A percentile compares a stretch with the other conserved stretches of the same genome.
Evolutionary conservation across 2,888 invertebrate species (phyloP).

Genomic region (Cyclophora albipunctata): DNA sequence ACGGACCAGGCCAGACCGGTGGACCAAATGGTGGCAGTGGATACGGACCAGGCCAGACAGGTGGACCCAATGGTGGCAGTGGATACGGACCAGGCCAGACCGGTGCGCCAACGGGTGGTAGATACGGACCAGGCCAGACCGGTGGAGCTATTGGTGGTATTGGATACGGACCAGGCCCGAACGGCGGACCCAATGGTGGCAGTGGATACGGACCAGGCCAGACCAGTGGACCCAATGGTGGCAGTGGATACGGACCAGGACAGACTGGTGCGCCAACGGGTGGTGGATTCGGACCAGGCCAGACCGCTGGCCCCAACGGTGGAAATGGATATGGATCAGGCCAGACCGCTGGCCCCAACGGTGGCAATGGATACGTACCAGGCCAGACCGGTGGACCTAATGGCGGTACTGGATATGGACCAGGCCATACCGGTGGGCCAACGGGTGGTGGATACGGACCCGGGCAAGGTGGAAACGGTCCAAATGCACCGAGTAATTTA

Average conservation of each 20-base stretch:
- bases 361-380: slow-evolving; percentile 1
- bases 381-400: not conserved
- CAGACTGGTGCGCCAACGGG: not conserved
- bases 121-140: slow-evolving; percentile 1
- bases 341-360: not conserved
- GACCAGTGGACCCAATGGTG: not conserved
- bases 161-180: not conserved
- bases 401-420: not conserved
- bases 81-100: slow-evolving; percentile 1
- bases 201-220: not conserved
- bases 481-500: slow-evolving; percentile 1
- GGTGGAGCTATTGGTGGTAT: not conserved
- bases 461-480: slow-evolving; percentile 3
- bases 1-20: not conserved
- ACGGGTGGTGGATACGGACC: not conserved
- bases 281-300: not conserved
- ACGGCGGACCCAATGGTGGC: not conserved
- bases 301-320: not conserved
- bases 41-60: slow-evolving; percentile 14
- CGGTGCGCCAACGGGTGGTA: not conserved
- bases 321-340: slow-evolving; percentile 3
- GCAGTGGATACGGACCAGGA: not conserved
- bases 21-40: not conserved
- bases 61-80: not conserved
- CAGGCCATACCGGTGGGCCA: not conserved